Evolutionary conservation across 2,113 vertebrate species (phyloP).

Genomic region (Coreoperca whiteheadi): DNA sequence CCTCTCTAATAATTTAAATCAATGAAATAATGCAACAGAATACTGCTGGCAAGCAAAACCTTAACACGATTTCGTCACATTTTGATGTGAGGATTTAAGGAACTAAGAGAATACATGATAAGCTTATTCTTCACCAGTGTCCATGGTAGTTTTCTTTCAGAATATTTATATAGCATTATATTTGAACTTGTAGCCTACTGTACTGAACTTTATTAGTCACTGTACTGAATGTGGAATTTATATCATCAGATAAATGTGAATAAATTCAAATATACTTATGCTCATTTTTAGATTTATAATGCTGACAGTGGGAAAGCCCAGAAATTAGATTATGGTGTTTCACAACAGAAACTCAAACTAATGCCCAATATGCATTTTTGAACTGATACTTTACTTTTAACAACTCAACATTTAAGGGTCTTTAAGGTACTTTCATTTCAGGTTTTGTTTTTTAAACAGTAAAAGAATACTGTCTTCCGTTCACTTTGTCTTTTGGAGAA

Average conservation of each 20-base stretch:
- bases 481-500: background rate
- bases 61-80: background rate
- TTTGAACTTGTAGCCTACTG: background rate
- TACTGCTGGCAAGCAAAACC: background rate
- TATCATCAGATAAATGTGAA: background rate
- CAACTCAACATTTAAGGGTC: background rate
- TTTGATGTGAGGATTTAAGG: constrained; percentile 22
- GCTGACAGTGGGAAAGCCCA: background rate
- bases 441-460: background rate
- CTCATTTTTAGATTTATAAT: background rate
- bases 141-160: background rate
- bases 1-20: background rate
- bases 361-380: background rate
- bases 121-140: background rate
- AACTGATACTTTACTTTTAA: background rate
- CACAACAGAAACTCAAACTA: background rate
- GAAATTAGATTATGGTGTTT: background rate
- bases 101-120: background rate
- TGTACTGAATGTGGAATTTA: background rate
- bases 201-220: background rate
- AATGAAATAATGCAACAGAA: constrained; percentile 1
- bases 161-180: background rate
- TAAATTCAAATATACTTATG: background rate
- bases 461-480: background rate
- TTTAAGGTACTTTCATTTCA: background rate